These are phyloP conservation scores for Scaptomyza polygonia DNA, from an alignment of 2,888 invertebrate species.

Conservation along the genomic window DNA sequence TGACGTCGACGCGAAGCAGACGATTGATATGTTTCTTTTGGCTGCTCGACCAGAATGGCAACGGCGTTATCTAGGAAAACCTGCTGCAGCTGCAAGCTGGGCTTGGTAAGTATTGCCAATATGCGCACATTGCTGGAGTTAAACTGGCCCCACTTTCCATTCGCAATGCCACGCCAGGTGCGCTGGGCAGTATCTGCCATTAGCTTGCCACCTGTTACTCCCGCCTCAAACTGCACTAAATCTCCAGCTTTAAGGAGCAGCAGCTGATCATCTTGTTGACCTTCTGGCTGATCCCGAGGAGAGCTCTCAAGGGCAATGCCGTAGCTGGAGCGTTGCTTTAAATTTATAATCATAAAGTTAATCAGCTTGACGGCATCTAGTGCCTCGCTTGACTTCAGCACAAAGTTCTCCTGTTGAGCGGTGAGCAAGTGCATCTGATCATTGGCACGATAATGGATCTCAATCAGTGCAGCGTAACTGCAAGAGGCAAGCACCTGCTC, in stretches of 20 bases:
- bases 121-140: conserved; percentile 94
- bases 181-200: conserved; percentile 84
- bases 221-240: conserved; percentile 91
- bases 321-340: conserved; percentile 93
- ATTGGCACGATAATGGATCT: conserved; percentile 86
- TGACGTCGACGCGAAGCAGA: conserved; percentile 85
- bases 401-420: conserved; percentile 94
- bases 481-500: conserved; percentile 95
- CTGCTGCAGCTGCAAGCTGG: conserved; percentile 88
- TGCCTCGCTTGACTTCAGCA: conserved; percentile 95
- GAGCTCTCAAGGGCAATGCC: conserved; percentile 89
- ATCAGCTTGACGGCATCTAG: conserved; percentile 93
- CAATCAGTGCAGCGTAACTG: conserved; percentile 93
- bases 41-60: conserved; percentile 77
- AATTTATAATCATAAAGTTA: conserved; percentile 92
- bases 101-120: conserved; percentile 91
- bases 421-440: conserved; percentile 91
- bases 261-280: conserved; percentile 85
- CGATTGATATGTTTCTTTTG: conserved; percentile 85
- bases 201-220: conserved; percentile 90
- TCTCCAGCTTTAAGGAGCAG: conserved; percentile 87
- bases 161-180: conserved; percentile 90
- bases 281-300: conserved; percentile 80
- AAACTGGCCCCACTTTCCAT: conserved; percentile 91
- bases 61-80: conserved; percentile 86